These are phyloP conservation scores for Eriosoma lanigerum DNA, from an alignment of 1,140 invertebrate species.

Conservation along the genomic window DNA sequence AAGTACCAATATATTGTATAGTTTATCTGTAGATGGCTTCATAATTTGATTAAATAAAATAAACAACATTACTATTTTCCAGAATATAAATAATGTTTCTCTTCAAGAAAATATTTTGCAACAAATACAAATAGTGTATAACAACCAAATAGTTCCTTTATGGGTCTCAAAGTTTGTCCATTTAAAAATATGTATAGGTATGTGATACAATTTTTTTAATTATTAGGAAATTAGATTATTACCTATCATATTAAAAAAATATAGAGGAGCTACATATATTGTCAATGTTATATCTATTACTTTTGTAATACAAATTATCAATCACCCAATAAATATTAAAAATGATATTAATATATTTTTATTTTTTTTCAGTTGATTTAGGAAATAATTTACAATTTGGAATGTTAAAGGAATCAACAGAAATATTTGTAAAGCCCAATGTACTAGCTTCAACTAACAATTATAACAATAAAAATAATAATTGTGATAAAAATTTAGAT, in stretches of 20 bases:
- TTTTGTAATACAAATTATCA: too few relatives aligned
- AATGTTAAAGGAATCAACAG: conserved; percentile 25
- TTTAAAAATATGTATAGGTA: conserved; percentile 37
- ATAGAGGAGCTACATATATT: too few relatives aligned
- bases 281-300: too few relatives aligned
- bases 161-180: conserved; percentile 47
- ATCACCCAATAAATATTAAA: too few relatives aligned
- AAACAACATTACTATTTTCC: too few relatives aligned
- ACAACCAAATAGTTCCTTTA: conserved; percentile 12
- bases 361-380: conserved; percentile 29
- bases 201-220: too few relatives aligned
- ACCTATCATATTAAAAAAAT: too few relatives aligned
- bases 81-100: conserved; percentile 16
- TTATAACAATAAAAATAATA: neutral
- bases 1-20: too few relatives aligned
- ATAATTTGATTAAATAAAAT: too few relatives aligned
- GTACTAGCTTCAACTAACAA: neutral
- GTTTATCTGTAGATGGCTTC: too few relatives aligned
- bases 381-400: neutral
- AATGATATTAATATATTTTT: neutral
- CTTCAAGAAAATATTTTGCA: conserved; percentile 44
- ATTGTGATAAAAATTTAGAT: neutral
- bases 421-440: conserved; percentile 27
- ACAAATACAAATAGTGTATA: conserved; percentile 13
- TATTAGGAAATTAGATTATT: too few relatives aligned